These are phyloP conservation scores for Perca schrenkii DNA, from an alignment of 2,113 vertebrate genomes.

Conservation along the genomic window DNA sequence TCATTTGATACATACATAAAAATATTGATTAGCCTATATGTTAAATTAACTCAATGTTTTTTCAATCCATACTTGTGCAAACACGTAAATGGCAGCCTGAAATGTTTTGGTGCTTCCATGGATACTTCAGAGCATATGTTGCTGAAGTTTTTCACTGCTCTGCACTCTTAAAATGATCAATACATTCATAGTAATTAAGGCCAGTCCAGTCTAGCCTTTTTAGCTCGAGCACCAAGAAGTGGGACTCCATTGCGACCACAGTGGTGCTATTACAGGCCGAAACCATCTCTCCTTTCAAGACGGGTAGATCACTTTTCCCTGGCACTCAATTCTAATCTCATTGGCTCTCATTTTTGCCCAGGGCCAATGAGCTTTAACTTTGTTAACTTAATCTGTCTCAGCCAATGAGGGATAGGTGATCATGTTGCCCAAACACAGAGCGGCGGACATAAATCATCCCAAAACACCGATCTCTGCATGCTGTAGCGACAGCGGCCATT, in stretches of 20 bases:
- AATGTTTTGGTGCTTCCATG: neutral
- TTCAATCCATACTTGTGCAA: neutral
- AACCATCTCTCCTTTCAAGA: constrained; percentile 82
- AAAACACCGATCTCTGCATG: constrained; percentile 43
- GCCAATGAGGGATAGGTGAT: constrained; percentile 75
- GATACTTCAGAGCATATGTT: constrained; percentile 4
- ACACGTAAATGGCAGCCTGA: neutral
- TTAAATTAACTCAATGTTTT: neutral
- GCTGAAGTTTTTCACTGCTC: constrained; percentile 18
- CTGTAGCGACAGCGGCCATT: constrained; percentile 42
- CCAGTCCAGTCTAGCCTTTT: constrained; percentile 69
- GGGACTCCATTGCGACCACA: constrained; percentile 81
- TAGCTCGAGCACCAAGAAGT: constrained; percentile 75
- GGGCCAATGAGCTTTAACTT: constrained; percentile 81
- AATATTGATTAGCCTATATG: neutral
- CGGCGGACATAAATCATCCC: constrained; percentile 65
- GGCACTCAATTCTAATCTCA: constrained; percentile 84
- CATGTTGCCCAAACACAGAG: constrained; percentile 71
- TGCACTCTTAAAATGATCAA: constrained; percentile 67
- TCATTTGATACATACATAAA: neutral
- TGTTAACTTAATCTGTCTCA: constrained; percentile 79
- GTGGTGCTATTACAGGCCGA: constrained; percentile 75
- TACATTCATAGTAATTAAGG: constrained; percentile 75
- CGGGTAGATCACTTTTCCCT: constrained; percentile 84
- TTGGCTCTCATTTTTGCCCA: constrained; percentile 82